phyloP scores from a whole-genome alignment of 2,113 vertebrate genomes.

The Bucco capensis region DNA sequence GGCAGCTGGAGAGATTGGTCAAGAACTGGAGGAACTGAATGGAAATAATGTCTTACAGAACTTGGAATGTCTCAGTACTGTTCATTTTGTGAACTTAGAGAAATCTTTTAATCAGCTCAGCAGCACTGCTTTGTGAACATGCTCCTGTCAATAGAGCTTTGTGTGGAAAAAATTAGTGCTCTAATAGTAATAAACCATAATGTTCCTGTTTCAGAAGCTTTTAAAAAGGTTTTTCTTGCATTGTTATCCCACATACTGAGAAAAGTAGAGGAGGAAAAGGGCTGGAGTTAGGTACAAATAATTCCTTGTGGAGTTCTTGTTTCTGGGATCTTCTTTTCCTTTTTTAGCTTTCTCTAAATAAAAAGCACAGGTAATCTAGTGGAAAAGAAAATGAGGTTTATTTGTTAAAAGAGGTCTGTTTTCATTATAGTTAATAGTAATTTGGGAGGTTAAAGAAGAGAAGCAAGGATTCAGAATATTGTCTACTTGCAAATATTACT shows the following conservation, averaged over 20 bases:
- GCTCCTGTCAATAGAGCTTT: neutral
- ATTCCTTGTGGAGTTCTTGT: neutral
- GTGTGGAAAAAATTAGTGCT: neutral
- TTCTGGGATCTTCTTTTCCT: neutral
- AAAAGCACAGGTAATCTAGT: neutral
- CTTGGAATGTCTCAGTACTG: neutral
- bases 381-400: neutral
- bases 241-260: neutral
- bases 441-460: neutral
- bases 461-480: neutral
- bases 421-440: neutral
- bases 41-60: neutral
- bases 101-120: conserved; percentile 25
- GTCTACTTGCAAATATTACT: neutral
- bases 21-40: neutral
- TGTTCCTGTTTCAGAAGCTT: neutral
- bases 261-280: neutral
- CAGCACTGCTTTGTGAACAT: neutral
- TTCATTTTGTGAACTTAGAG: neutral
- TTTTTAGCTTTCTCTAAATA: neutral
- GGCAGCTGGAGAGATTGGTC: neutral
- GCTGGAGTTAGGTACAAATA: neutral
- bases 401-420: neutral
- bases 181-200: neutral
- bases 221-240: neutral